Percentiles rank a stretch among this genome's conserved stretches.
These are phyloP conservation scores for Tillus elongatus DNA, from an alignment of 2,888 invertebrate species.

Conservation along the genomic window DNA sequence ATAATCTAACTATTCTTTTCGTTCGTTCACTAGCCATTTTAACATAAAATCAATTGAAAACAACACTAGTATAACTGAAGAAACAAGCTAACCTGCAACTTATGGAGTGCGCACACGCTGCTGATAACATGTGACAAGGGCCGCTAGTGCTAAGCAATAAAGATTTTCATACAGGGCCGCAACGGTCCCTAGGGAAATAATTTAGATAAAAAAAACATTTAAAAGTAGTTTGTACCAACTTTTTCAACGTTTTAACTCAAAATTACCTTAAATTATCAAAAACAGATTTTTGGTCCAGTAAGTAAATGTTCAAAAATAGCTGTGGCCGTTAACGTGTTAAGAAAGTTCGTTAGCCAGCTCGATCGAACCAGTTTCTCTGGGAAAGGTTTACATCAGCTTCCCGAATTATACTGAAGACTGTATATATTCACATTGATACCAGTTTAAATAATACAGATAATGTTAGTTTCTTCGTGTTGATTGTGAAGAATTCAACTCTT, in stretches of 20 bases:
- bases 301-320: background rate
- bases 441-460: too few relatives aligned
- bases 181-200: background rate
- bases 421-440: too few relatives aligned
- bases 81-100: too few relatives aligned
- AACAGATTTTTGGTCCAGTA: background rate
- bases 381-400: too few relatives aligned
- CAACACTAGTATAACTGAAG: too few relatives aligned
- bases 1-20: background rate
- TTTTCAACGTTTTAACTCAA: background rate
- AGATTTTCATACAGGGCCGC: background rate
- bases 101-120: background rate
- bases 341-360: too few relatives aligned
- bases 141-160: background rate
- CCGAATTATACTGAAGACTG: too few relatives aligned
- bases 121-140: background rate
- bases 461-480: too few relatives aligned
- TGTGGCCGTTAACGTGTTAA: conserved; percentile 2
- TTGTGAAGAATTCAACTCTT: too few relatives aligned
- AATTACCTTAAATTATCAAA: background rate
- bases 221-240: background rate
- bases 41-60: too few relatives aligned
- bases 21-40: conserved; percentile 2
- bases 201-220: background rate
- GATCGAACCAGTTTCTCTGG: too few relatives aligned